A percentile compares a stretch with the other conserved stretches of the same genome.
Evolutionary conservation across 2,113 vertebrate genomes (phyloP).

Genomic region (Limanda limanda): DNA sequence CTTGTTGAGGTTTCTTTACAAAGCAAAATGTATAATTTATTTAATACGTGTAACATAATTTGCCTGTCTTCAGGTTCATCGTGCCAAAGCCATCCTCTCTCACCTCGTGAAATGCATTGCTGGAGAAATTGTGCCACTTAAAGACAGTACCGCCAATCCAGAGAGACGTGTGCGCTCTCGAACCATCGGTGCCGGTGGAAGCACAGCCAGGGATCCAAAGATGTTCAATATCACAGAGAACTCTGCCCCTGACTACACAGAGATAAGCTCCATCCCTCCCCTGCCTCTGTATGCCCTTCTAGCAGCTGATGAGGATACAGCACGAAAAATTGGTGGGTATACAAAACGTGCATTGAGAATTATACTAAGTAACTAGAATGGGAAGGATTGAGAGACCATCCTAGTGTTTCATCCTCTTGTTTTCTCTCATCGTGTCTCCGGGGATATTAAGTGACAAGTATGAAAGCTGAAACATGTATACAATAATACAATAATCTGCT

Average conservation of each 20-base stretch:
- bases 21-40: background rate
- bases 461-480: conserved; percentile 19
- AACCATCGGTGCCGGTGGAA: conserved; percentile 94
- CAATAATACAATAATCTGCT: background rate
- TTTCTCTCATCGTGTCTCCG: background rate
- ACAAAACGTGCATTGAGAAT: background rate
- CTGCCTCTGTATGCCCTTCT: conserved; percentile 94
- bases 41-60: background rate
- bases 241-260: conserved; percentile 87
- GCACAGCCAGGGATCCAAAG: conserved; percentile 90
- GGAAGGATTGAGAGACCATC: background rate
- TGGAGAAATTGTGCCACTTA: conserved; percentile 92
- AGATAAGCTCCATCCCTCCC: conserved; percentile 96
- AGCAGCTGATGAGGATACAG: conserved; percentile 91
- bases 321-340: conserved; percentile 71
- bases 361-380: too few relatives aligned
- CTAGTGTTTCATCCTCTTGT: background rate
- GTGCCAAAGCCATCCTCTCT: conserved; percentile 96
- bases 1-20: conserved; percentile 3
- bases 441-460: background rate
- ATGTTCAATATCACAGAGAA: conserved; percentile 89
- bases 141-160: conserved; percentile 83
- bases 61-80: conserved; percentile 69
- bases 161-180: conserved; percentile 90
- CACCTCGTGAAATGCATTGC: conserved; percentile 98